Evolutionary conservation across 1,140 invertebrate species (phyloP), one percentile per base, ranked within the genome.

Genomic region (Drosophila nikananu): DNA sequence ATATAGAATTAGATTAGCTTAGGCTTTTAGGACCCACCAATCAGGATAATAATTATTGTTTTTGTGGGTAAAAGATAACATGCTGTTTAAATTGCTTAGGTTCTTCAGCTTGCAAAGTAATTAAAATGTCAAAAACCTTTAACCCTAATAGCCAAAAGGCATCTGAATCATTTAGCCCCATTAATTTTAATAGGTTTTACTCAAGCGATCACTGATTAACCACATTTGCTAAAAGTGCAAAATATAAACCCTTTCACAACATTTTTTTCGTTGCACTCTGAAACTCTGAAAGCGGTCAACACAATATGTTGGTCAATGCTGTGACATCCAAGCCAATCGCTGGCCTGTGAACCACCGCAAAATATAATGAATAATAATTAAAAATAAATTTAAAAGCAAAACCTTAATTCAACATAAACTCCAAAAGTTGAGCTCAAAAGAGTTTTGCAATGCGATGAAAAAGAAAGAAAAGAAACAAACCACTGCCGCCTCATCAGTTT

Each of bases 281-380:
- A 52, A 52, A 41, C 55, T 65, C 44, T 21, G 12, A 52, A 61
- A 35, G 51, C 58, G 39, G 42, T 42, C 25, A 21, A 12, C 54
- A 37, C 21, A 42, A 55, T 39, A 78, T 63, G 65, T 78, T 78
- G 76, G 76, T 78, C 76, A 78, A 78, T 78, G 75, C 54, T 64
- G 37, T 37, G 57, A 64, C 70, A 64, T 32, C 58, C 49, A 52
- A 52, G 17, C 25, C 48, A 67, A 52, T 60, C 61, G 25, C 57
- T 42, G 12, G 5, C 6, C 17, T 42, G n/a, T 42, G n/a, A 42
- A 5, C 60, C 67, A 60, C 54, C 35, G 37, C 68, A 60, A 42
- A 49, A 61, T 60, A 84, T 83, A 76, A 81, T 81, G 66, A 83
- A 84, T 83, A 83, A 81, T 81, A 73, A 83, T 87, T 86, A 87